Evolutionary conservation across 1,140 invertebrate species (phyloP).

Genomic region (Drosophila rhopaloa): DNA sequence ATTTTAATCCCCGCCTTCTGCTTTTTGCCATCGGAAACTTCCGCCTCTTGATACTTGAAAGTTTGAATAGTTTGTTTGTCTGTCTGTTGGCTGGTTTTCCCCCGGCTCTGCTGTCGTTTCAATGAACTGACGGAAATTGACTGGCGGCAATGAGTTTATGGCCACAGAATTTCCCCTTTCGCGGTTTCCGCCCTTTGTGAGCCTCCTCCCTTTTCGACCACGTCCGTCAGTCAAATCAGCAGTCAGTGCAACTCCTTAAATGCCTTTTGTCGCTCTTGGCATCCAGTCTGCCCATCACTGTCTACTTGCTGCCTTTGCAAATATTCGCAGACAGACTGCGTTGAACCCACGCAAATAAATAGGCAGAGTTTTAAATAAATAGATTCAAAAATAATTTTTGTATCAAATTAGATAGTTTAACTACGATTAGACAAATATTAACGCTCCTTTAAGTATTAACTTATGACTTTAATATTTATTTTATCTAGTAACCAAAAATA

Average conservation of each 20-base stretch:
- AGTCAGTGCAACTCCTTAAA: constrained; percentile 28
- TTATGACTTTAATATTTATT: too few species aligned
- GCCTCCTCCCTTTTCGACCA: constrained; percentile 8
- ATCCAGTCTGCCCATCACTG: constrained; percentile 39
- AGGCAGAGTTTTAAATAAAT: neutral
- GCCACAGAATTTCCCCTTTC: constrained; percentile 4
- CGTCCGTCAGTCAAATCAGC: constrained; percentile 46
- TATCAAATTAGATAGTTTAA: too few species aligned
- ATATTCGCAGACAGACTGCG: neutral
- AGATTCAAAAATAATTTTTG: too few species aligned
- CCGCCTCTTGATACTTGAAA: constrained; percentile 65
- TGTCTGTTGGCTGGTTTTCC: constrained; percentile 40
- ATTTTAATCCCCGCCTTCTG: neutral
- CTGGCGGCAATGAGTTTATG: constrained; percentile 53
- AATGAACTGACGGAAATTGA: constrained; percentile 65
- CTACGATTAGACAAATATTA: too few species aligned
- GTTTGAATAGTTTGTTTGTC: constrained; percentile 52
- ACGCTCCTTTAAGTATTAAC: too few species aligned
- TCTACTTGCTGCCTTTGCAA: neutral
- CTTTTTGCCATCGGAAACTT: constrained; percentile 16
- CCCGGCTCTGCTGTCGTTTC: constrained; percentile 12
- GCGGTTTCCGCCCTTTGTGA: neutral
- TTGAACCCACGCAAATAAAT: neutral
- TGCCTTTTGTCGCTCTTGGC: constrained; percentile 63
- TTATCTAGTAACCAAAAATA: too few species aligned